Percentiles rank a stretch among this genome's conserved stretches.
These are phyloP conservation scores for Cydia amplana DNA, from an alignment of 1,140 invertebrate species.

Conservation along the genomic window DNA sequence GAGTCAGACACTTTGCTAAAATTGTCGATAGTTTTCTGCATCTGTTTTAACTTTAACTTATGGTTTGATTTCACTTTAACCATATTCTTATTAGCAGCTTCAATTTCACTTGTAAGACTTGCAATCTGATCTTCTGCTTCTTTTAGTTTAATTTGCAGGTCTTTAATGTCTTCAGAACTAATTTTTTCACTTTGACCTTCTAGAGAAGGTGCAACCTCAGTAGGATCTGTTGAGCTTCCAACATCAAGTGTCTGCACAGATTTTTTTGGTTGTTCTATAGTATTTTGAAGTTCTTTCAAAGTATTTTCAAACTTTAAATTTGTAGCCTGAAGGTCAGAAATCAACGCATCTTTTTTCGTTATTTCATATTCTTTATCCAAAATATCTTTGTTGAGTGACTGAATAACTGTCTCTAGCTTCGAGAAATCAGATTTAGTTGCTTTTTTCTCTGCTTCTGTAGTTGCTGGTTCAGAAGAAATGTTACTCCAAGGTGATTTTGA, in stretches of 20 bases:
- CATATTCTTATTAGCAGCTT: constrained; percentile 89
- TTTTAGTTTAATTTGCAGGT: constrained; percentile 63
- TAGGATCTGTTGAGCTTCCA: constrained; percentile 46
- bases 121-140: constrained; percentile 75
- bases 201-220: constrained; percentile 31
- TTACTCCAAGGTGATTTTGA: constrained; percentile 72
- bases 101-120: constrained; percentile 84
- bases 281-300: constrained; percentile 37
- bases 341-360: constrained; percentile 63
- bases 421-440: constrained; percentile 54
- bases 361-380: constrained; percentile 74
- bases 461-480: constrained; percentile 59
- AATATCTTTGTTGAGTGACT: constrained; percentile 76
- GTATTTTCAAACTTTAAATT: constrained; percentile 51
- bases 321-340: constrained; percentile 52
- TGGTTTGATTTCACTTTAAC: constrained; percentile 91
- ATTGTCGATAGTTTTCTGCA: constrained; percentile 90
- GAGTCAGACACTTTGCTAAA: constrained; percentile 86
- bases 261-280: constrained; percentile 33
- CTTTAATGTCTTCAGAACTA: constrained; percentile 40
- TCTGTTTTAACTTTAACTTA: constrained; percentile 89
- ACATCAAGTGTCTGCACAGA: constrained; percentile 46
- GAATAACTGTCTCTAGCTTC: constrained; percentile 65
- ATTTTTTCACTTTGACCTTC: constrained; percentile 38
- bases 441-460: constrained; percentile 66